phyloP scores from a whole-genome alignment of 2,113 vertebrate genomes.

The Pagrus major region DNA sequence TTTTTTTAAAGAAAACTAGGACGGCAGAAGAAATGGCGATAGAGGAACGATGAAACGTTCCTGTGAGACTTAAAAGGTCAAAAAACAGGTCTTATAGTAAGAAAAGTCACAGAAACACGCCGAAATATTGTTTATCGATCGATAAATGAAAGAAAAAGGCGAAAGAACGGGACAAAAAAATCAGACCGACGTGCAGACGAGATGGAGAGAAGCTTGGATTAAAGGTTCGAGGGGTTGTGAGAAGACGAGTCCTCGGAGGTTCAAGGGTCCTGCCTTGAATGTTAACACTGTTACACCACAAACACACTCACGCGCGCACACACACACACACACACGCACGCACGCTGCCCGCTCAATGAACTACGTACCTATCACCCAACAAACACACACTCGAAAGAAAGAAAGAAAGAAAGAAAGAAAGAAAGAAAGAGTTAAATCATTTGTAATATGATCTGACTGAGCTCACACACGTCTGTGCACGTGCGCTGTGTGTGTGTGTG shows the following conservation, averaged over 20 bases:
- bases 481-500: conserved; percentile 15
- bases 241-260: conserved; percentile 44
- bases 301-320: conserved; percentile 31
- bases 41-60: not conserved
- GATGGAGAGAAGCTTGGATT: not conserved
- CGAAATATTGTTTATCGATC: not conserved
- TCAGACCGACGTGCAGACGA: not conserved
- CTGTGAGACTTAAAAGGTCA: not conserved
- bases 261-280: conserved; percentile 67
- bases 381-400: conserved; percentile 15
- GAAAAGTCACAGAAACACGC: not conserved
- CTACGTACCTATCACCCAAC: conserved; percentile 55
- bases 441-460: conserved; percentile 19
- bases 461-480: conserved; percentile 21
- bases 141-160: not conserved
- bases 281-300: conserved; percentile 46
- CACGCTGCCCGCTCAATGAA: conserved; percentile 59
- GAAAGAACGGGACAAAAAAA: no score
- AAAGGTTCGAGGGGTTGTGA: not conserved
- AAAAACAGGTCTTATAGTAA: not conserved
- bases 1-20: no score
- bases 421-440: conserved; percentile 4
- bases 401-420: not conserved
- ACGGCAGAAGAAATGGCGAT: rapidly evolving
- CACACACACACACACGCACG: conserved; percentile 29